Base-by-base conservation (phyloP, 30 jellyfish, hydroid and myxozoan genomes). In the Aurelia aurita complex sp. Pacific region DNA sequence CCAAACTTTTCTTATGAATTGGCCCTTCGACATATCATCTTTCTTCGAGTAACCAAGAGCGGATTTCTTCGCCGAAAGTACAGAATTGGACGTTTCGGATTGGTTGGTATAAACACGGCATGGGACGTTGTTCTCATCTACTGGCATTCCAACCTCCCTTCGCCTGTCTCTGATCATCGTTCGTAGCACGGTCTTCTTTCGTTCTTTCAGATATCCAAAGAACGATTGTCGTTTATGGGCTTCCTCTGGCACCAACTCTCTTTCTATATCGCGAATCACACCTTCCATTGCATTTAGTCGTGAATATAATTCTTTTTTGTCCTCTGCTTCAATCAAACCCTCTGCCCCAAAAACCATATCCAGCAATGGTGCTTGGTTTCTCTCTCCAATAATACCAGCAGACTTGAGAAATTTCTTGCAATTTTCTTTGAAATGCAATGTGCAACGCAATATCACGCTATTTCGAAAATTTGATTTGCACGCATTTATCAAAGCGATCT, bases 301-400 rank as follows among this genome's bases (percentile, higher is more conserved):
- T 16, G 14, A 1, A 9, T 23, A 3, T 76, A 74, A 35, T 35
- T 74, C 85, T 10, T 15, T 5, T 53, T 74, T 42, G 53, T 74
- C 46, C 7, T 40, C 85, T 42, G 85, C 51, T 36, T 74, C 85
- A 17, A 74, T 36, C 18, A 74, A 61, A 12, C 77, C 85, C 12
- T 74, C 54, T 8, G 50, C 85, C 10, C 85, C 85, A 52, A 74
- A 74, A 53, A 74, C 75, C 33, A 74, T 74, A 43, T 74, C 85
- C 4, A 74, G 75, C 23, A 74, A 16, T 19, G 50, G 85, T 7
- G 5, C 64, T 70, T 74, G 85, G 17, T 53, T 36, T 11, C 55
- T 2, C 4, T 59, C 85, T 9, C 75, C 75, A 1, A 4, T 10
- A 2, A 74, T 74, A 15, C 85, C 85, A 19, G 19, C 53, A 38